A percentile compares a stretch with the other conserved stretches of the same genome.
Evolutionary conservation across 2,113 vertebrate species (phyloP).

Genomic region (Natator depressus): DNA sequence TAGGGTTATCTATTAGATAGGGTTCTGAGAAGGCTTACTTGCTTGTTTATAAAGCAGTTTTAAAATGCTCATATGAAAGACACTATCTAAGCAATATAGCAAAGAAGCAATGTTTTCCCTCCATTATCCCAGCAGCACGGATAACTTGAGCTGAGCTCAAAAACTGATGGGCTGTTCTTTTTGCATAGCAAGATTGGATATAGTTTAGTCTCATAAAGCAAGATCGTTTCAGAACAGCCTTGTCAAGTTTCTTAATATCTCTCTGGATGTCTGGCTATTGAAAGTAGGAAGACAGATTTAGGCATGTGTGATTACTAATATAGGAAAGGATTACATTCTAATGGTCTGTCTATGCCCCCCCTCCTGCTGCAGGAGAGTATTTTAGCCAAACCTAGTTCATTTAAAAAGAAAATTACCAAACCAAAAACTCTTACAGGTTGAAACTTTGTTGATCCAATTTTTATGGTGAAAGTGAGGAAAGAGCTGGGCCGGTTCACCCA

Average conservation of each 20-base stretch:
- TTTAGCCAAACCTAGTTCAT: neutral
- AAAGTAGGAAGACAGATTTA: neutral
- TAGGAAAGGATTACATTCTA: neutral
- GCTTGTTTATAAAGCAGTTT: neutral
- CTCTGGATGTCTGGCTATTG: neutral
- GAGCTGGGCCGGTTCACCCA: accelerated
- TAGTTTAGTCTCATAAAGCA: neutral
- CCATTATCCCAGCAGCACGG: neutral
- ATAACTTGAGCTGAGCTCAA: neutral
- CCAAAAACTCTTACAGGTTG: neutral
- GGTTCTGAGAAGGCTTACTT: neutral
- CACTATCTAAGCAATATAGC: neutral
- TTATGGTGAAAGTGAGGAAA: neutral
- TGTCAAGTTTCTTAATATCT: neutral
- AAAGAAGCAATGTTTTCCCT: neutral
- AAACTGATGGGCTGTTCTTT: neutral
- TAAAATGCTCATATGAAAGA: neutral
- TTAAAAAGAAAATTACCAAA: neutral
- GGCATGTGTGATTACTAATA: neutral
- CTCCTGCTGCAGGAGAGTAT: neutral
- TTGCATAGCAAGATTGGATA: neutral
- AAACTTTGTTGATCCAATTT: neutral
- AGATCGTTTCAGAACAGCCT: neutral
- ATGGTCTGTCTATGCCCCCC: neutral
- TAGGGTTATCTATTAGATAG: neutral